Conservation (phyloP, 2,113 vertebrate species). For the Cathartes aura region DNA sequence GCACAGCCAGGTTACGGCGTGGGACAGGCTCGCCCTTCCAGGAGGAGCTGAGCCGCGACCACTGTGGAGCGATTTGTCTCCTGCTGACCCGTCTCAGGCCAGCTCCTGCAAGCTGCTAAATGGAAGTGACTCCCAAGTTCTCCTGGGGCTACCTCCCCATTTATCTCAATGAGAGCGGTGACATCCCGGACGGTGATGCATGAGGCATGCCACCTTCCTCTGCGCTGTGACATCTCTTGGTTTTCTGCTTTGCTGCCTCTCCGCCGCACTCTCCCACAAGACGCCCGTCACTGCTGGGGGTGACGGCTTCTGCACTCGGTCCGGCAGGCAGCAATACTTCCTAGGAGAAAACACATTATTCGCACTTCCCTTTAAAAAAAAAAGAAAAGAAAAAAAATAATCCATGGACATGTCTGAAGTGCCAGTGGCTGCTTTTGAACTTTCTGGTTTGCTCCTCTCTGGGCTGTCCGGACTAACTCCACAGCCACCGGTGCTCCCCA, state of each 20-base stretch:
- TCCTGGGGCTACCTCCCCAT: conserved; percentile 33
- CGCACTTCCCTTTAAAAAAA: neutral
- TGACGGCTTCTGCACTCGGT: neutral
- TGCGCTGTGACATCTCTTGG: neutral
- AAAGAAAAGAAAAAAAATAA: neutral
- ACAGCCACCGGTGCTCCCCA: neutral
- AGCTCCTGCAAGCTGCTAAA: neutral
- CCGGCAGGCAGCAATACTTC: rapidly evolving
- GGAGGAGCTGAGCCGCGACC: neutral
- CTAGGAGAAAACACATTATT: rapidly evolving
- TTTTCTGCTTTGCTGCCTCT: conserved; percentile 31
- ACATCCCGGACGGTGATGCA: conserved; percentile 55
- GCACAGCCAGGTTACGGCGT: neutral
- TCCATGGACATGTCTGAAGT: rapidly evolving
- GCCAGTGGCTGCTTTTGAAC: neutral
- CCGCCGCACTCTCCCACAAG: neutral
- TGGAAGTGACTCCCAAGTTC: conserved; percentile 19
- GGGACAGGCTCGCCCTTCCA: neutral
- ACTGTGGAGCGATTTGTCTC: neutral
- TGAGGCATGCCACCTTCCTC: conserved; percentile 3
- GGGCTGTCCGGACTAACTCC: neutral
- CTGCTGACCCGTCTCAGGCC: neutral
- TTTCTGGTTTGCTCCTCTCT: neutral
- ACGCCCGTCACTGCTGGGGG: neutral
- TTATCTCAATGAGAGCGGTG: conserved; percentile 65